Base-by-base conservation (phyloP, 2,888 invertebrate species). In the Syrphus vitripennis region DNA sequence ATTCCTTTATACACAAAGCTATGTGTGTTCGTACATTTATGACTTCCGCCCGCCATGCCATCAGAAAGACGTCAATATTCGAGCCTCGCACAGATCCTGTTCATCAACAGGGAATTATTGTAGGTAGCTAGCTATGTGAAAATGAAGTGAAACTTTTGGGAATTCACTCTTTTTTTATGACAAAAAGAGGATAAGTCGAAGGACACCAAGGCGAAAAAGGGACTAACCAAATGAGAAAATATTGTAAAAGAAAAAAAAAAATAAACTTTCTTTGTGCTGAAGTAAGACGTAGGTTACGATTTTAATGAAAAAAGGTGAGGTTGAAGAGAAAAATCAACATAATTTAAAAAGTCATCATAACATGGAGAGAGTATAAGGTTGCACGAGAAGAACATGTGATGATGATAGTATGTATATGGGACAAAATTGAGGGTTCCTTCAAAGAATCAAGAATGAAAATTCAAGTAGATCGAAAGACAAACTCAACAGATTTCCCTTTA, bases 271-370 rank as follows among this genome's bases (percentile, higher is more conserved):
- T 57, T 24, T 21, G 29, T 5, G 4, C 3, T 12, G 4, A 9
- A 24, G 26, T 29, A 37, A 26, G 29, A 65, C 7, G 19, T 45
- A 65, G 16, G 65, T 65, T 61, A 26, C 42, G 61, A 65, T 45
- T 45, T 45, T 65, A 45, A 65, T 65, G 45, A 65, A 45, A 55
- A 65, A 50, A 65, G 65, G 42, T 65, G 29, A 65, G 16, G 37
- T 45, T 65, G 65, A 31, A 65, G 19, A 65, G 45, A 45, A 65
- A 65, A 65, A 65, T 65, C 65, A 65, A 65, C 65, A 45, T 65
- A 65, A 65, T 65, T 65, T 65, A 12, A 65, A 65, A 65, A 65
- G 65, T 65, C 45, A 65, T 37, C 34, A 59, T 21, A 59, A 21
- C 5, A 59, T 31, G 29, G 16, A 24, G 16, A 42, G 1, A 9